phyloP scores from a whole-genome alignment of 2,113 vertebrate genomes.

The Chamaea fasciata region DNA sequence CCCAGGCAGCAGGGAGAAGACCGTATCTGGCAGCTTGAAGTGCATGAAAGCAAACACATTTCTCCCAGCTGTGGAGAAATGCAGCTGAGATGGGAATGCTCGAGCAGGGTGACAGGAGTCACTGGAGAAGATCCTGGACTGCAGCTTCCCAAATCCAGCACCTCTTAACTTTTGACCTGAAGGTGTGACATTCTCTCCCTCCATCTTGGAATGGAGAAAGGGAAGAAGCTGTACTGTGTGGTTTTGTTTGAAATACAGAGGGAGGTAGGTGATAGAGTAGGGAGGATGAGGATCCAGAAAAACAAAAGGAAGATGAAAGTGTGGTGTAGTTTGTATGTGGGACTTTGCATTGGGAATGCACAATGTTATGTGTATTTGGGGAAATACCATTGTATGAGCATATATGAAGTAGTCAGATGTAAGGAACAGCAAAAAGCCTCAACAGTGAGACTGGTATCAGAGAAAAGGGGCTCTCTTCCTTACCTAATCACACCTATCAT shows the following conservation, averaged over 20 bases:
- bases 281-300: background rate
- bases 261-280: background rate
- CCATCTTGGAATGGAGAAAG: background rate
- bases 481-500: background rate
- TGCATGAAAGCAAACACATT: background rate
- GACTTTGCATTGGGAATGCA: background rate
- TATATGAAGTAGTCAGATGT: background rate
- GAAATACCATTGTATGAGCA: background rate
- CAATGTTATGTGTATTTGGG: fast-evolving
- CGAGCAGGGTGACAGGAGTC: background rate
- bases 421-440: background rate
- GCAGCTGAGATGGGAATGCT: background rate
- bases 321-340: no score
- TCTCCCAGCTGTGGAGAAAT: background rate
- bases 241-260: background rate
- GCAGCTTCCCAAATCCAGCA: background rate
- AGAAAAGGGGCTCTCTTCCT: background rate
- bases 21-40: background rate
- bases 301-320: background rate
- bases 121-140: background rate
- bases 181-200: background rate
- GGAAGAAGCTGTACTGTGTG: background rate
- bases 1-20: background rate
- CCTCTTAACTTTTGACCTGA: background rate
- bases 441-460: background rate